Evolutionary conservation across 1,140 invertebrate species (phyloP), one percentile per base, ranked within the genome.

Genomic region (Diabrotica virgifera): DNA sequence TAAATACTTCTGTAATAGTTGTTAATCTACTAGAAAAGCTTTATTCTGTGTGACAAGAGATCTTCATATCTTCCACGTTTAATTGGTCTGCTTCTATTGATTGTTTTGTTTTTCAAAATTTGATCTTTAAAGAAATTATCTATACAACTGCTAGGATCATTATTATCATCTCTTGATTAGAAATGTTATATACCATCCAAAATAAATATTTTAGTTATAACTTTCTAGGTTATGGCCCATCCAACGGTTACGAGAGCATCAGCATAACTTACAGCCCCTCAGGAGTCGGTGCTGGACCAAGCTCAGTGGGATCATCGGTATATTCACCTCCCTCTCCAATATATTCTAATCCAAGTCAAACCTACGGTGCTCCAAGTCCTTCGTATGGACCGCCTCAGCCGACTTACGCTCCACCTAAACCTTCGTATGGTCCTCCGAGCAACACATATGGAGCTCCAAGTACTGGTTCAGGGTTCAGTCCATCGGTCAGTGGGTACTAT

Each of bases 211-310:
- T 24, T 24, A 24, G 24, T 24, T 24, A 24, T 24, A 2, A 24
- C 1, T 24, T 61, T 52, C 24, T 55, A 66, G 75, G 71, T 10
- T 77, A 77, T 68, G 76, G 76, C 5, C 74, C 74, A 35, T 73
- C 73, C 8, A 76, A 72, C 60, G 74, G 75, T 8, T 73, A 77
- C 58, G 76, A 77, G 52, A 64, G 76, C 12, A 69, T 78, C 37
- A 77, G 75, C 38, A 74, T 78, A 36, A 78, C 76, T 14, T 76
- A 76, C 52, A 71, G 70, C 10, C 62, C 50, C 24, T 46, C 52
- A 5, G 55, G 13, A 38, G 58, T 37, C 3, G 58, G 35, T 37
- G 11, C 56, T 37, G 11, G 11, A 12, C n/a, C 14, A 0, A 36
- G 10, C 7, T 8, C 40, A 46, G 8, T n/a, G 8, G 8, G 8